Percentiles rank a stretch among this genome's conserved stretches.
phyloP scores from a whole-genome alignment of 2,113 vertebrate species.

The Cathartes aura region DNA sequence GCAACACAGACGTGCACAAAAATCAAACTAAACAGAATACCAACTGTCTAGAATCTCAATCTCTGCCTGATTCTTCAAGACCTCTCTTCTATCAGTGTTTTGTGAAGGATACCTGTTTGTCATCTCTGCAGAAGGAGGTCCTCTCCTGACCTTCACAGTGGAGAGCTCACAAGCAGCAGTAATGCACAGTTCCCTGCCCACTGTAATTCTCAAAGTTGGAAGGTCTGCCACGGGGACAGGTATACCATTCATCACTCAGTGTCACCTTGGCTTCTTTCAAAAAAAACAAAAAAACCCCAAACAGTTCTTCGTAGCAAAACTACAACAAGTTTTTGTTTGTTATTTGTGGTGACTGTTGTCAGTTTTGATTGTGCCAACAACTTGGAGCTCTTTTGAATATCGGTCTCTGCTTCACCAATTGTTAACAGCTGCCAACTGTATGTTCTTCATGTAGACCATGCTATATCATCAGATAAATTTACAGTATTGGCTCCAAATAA shows the following conservation, averaged over 20 bases:
- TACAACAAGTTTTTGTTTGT: background rate
- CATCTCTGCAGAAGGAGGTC: background rate
- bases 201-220: background rate
- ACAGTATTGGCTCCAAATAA: background rate
- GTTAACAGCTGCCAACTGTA: background rate
- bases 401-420: background rate
- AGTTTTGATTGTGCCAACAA: background rate
- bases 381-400: background rate
- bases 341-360: background rate
- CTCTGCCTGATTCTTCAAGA: background rate
- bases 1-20: background rate
- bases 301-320: background rate
- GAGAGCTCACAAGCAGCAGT: background rate
- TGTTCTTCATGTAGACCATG: background rate
- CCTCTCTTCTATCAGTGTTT: background rate
- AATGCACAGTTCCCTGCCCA: background rate
- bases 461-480: background rate
- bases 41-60: background rate
- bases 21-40: background rate
- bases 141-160: background rate
- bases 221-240: rapidly evolving
- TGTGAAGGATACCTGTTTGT: background rate
- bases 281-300: background rate
- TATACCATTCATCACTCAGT: background rate
- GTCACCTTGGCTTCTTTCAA: background rate